Percentiles rank a stretch among this genome's conserved stretches.
Conservation (phyloP, 2,888 invertebrate species). For the Brachynemurus nebulosus region DNA sequence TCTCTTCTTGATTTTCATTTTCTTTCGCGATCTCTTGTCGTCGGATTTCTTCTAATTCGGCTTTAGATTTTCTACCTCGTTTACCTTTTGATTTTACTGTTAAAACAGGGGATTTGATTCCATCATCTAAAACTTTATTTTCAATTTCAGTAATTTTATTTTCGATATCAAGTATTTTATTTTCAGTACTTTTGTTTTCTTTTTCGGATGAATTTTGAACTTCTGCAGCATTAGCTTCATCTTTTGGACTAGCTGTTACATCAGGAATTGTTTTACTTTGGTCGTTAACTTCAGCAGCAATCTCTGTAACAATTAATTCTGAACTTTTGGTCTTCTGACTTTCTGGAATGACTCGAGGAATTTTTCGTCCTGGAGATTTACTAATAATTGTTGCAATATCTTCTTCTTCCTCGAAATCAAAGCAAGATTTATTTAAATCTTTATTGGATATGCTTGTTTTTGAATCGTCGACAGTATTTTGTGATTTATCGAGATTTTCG, state of each 20-base stretch:
- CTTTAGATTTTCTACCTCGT: background rate
- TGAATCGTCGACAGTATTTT: constrained; percentile 22
- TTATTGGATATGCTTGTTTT: constrained; percentile 23
- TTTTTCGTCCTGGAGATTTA: constrained; percentile 41
- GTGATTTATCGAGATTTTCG: constrained; percentile 14
- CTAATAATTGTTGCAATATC: constrained; percentile 43
- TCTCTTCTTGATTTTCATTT: background rate
- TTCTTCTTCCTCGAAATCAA: constrained; percentile 64
- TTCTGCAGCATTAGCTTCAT: background rate
- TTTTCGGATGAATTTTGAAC: background rate
- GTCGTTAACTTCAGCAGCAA: background rate
- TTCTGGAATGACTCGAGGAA: constrained; percentile 41
- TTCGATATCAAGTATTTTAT: background rate
- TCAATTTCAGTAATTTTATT: background rate
- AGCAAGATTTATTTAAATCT: constrained; percentile 51
- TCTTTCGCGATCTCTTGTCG: background rate
- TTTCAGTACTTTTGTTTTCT: background rate
- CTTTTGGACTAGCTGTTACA: background rate
- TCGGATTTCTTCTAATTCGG: background rate
- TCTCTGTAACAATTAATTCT: constrained; percentile 4
- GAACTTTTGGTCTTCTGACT: constrained; percentile 11
- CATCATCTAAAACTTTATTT: background rate
- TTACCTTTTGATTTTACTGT: background rate
- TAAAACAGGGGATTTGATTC: background rate
- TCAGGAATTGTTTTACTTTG: background rate